Evolutionary conservation across 1,140 invertebrate species (phyloP).

Genomic region (Solenopsis invicta): DNA sequence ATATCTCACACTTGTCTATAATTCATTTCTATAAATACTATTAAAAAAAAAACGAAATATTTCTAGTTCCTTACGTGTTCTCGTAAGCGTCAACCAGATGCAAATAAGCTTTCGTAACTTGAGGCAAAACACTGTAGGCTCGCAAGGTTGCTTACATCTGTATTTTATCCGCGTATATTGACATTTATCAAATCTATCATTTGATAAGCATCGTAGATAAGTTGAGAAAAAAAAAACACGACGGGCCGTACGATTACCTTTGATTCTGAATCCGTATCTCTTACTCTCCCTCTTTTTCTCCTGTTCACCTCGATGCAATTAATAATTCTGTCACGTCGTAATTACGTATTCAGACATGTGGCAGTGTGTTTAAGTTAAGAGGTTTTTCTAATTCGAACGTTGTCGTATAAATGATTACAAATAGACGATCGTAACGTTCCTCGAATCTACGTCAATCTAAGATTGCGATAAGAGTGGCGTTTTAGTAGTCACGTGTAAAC

Average conservation of each 20-base stretch:
- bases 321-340: constrained; percentile 69
- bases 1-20: not conserved
- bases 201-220: constrained; percentile 55
- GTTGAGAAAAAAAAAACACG: constrained; percentile 2
- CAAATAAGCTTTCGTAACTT: constrained; percentile 40
- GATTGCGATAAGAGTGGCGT: constrained; percentile 55
- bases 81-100: constrained; percentile 6
- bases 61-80: constrained; percentile 24
- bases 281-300: not conserved
- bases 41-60: constrained; percentile 12
- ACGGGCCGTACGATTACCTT: not conserved
- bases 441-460: constrained; percentile 35
- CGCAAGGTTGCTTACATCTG: constrained; percentile 17
- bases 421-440: constrained; percentile 42
- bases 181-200: constrained; percentile 64
- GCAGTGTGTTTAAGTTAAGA: constrained; percentile 40
- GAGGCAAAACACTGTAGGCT: constrained; percentile 5
- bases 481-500: constrained; percentile 29
- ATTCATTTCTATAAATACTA: not conserved
- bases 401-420: constrained; percentile 51
- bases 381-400: constrained; percentile 66
- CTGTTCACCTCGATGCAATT: constrained; percentile 52
- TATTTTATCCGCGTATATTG: constrained; percentile 42
- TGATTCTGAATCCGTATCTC: constrained; percentile 17
- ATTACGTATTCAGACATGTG: constrained; percentile 59